Conservation (phyloP, 2,888 invertebrate genomes). For the Augiades crinisus region DNA sequence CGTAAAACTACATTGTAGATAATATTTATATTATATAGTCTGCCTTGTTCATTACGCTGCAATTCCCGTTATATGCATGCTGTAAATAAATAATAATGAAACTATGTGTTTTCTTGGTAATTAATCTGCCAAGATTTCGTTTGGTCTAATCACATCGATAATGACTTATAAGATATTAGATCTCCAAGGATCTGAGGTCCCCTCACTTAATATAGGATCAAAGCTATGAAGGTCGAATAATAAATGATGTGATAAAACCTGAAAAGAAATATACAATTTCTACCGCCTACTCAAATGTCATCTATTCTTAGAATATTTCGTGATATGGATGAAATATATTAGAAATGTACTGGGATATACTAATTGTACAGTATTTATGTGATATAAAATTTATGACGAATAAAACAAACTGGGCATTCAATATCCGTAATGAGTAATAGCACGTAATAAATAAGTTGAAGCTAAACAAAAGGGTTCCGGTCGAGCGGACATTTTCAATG, state of each 20-base stretch:
- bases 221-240: no score
- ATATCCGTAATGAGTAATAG: slow-evolving; percentile 36
- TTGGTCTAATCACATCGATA: neutral
- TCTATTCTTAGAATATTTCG: slow-evolving; percentile 45
- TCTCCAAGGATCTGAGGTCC: neutral
- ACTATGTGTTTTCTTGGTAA: neutral
- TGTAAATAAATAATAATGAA: no score
- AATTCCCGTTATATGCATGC: no score
- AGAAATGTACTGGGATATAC: neutral
- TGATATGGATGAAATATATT: slow-evolving; percentile 31
- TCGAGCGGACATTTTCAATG: slow-evolving; percentile 37
- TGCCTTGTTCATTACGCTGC: no score
- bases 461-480: slow-evolving; percentile 37
- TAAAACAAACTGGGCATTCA: no score
- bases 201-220: no score
- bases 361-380: neutral
- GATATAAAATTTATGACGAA: slow-evolving; percentile 9
- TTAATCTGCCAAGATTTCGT: neutral
- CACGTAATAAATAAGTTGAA: slow-evolving; percentile 37
- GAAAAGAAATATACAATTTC: no score
- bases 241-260: no score
- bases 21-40: no score
- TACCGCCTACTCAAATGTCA: slow-evolving; percentile 51
- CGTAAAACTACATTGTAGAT: no score
- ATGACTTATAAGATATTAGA: slow-evolving; percentile 8